Evolutionary conservation across 1,140 invertebrate genomes (phyloP).

Genomic region (Drosophila eugracilis): DNA sequence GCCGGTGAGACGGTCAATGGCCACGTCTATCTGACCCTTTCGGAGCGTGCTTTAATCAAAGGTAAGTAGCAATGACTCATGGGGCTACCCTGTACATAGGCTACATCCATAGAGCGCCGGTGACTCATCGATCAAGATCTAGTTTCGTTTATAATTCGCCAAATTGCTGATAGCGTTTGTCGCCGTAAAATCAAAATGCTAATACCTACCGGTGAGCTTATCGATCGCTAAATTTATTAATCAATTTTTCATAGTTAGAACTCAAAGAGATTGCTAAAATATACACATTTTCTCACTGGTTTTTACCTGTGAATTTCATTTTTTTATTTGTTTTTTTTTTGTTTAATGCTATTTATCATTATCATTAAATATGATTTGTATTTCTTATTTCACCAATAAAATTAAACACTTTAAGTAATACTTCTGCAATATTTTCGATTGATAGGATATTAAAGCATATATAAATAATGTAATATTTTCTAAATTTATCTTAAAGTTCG

Average conservation of each 20-base stretch:
- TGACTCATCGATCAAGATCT: conserved; percentile 41
- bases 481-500: no score
- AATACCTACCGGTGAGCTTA: neutral
- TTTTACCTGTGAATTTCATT: no score
- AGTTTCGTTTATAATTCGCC: neutral
- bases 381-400: no score
- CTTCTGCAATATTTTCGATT: no score
- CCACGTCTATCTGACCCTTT: conserved; percentile 50
- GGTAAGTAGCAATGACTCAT: conserved; percentile 61
- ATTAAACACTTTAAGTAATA: no score
- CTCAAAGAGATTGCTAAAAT: neutral
- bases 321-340: no score
- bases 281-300: neutral
- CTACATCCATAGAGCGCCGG: neutral
- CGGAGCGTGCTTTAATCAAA: conserved; percentile 70
- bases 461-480: no score
- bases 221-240: conserved; percentile 3
- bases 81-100: conserved; percentile 5
- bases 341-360: no score
- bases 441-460: no score
- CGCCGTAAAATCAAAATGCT: conserved; percentile 7
- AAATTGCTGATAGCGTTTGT: conserved; percentile 12
- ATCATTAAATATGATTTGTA: no score
- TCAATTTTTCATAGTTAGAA: neutral
- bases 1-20: conserved; percentile 71